These are phyloP conservation scores for Typhlichthys eigenmanni DNA, from an alignment of 2,797 vertebrate genomes.

Conservation along the genomic window DNA sequence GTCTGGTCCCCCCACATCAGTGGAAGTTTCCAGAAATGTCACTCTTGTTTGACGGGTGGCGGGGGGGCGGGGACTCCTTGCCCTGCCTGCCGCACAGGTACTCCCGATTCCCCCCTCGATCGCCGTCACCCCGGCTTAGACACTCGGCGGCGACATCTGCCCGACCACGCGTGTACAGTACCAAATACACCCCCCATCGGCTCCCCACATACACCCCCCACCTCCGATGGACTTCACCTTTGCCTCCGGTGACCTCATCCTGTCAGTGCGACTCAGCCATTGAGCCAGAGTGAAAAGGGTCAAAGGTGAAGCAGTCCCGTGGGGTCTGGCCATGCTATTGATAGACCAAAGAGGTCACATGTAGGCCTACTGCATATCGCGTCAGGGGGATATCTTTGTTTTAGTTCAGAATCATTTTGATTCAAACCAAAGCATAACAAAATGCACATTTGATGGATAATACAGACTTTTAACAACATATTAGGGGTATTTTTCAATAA, in stretches of 20 bases:
- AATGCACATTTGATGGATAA: no score
- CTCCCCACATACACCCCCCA: constrained; percentile 24
- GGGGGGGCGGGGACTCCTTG: constrained; percentile 33
- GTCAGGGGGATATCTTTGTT: background rate
- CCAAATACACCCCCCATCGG: constrained; percentile 6
- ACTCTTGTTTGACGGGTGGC: constrained; percentile 48
- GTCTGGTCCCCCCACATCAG: constrained; percentile 51
- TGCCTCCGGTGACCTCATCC: constrained; percentile 50
- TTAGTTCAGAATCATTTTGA: background rate
- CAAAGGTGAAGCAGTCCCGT: constrained; percentile 21
- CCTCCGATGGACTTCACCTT: constrained; percentile 48
- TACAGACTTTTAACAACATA: no score
- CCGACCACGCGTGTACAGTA: constrained; percentile 48
- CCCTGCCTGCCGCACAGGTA: background rate
- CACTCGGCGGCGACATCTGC: constrained; percentile 40
- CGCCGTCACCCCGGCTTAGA: constrained; percentile 53
- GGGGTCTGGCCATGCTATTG: constrained; percentile 13
- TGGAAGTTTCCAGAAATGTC: constrained; percentile 70
- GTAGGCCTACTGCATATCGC: background rate
- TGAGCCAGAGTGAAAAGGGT: constrained; percentile 53
- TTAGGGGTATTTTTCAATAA: background rate
- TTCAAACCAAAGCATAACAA: background rate
- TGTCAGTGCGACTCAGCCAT: constrained; percentile 60
- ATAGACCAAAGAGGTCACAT: constrained; percentile 19
- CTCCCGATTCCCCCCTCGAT: constrained; percentile 45